Conservation (phyloP, 2,888 invertebrate species). For the Cataglyphis rosenhaueri region DNA sequence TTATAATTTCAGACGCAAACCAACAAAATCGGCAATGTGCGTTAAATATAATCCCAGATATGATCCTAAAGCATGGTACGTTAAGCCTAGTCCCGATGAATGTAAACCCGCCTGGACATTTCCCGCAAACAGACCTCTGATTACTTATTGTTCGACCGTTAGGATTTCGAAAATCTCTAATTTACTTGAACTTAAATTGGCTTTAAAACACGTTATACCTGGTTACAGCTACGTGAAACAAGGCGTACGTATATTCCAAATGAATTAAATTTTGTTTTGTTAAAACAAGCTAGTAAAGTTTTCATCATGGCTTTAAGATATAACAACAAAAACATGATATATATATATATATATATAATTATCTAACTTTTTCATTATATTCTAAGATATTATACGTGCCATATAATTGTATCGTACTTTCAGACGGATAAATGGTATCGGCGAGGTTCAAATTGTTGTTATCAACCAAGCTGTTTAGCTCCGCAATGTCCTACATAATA, state of each 20-base stretch:
- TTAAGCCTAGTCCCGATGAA: conserved; percentile 78
- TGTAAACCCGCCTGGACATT: conserved; percentile 80
- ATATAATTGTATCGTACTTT: conserved; percentile 26
- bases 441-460: conserved; percentile 73
- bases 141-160: conserved; percentile 76
- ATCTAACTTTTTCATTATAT: background rate
- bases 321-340: background rate
- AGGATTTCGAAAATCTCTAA: conserved; percentile 72
- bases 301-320: background rate
- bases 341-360: background rate
- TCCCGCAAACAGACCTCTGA: conserved; percentile 78
- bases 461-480: conserved; percentile 75
- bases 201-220: conserved; percentile 74
- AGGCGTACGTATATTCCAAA: conserved; percentile 72
- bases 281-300: background rate
- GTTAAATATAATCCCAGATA: conserved; percentile 77
- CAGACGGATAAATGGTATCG: conserved; percentile 78
- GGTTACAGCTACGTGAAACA: conserved; percentile 76
- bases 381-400: background rate
- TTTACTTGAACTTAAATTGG: conserved; percentile 68
- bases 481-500: conserved; percentile 69
- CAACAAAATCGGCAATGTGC: conserved; percentile 63
- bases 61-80: conserved; percentile 78
- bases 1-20: conserved; percentile 55
- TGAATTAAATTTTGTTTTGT: conserved; percentile 2